These are phyloP conservation scores for Zingel zingel DNA, from an alignment of 2,113 vertebrate genomes.

Conservation along the genomic window DNA sequence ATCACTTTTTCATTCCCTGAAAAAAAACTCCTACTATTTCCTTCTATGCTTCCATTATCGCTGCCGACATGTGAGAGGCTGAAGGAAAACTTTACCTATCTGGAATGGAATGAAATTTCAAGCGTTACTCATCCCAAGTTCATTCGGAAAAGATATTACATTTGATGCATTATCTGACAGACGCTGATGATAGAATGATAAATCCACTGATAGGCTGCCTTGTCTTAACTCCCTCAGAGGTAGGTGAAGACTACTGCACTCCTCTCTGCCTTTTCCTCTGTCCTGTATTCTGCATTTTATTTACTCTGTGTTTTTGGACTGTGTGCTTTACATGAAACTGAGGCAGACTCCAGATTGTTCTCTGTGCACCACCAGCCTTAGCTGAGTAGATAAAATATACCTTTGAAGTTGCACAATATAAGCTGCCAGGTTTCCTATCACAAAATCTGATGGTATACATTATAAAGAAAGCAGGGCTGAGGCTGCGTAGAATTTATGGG, in stretches of 20 bases:
- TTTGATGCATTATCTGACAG: constrained; percentile 56
- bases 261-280: constrained; percentile 26
- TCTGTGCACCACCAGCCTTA: constrained; percentile 14
- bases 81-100: constrained; percentile 33
- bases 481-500: constrained; percentile 33
- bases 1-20: constrained; percentile 13
- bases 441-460: constrained; percentile 13
- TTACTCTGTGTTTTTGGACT: constrained; percentile 48
- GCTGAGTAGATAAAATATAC: constrained; percentile 26
- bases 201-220: constrained; percentile 38
- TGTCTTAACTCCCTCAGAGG: constrained; percentile 40
- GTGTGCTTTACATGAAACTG: constrained; percentile 50
- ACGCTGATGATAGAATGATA: constrained; percentile 36
- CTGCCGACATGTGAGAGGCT: constrained; percentile 5
- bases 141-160: constrained; percentile 43
- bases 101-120: constrained; percentile 45
- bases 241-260: constrained; percentile 24
- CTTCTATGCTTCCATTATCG: constrained; percentile 7
- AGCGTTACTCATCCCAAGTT: constrained; percentile 34
- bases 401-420: constrained; percentile 49
- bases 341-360: constrained; percentile 25
- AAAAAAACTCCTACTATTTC: constrained; percentile 30
- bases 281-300: constrained; percentile 55
- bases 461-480: constrained; percentile 16
- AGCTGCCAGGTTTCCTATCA: constrained; percentile 41